A percentile compares a stretch with the other conserved stretches of the same genome.
These are phyloP conservation scores for Oreortyx pictus DNA, from an alignment of 2,797 vertebrate genomes.

Conservation along the genomic window DNA sequence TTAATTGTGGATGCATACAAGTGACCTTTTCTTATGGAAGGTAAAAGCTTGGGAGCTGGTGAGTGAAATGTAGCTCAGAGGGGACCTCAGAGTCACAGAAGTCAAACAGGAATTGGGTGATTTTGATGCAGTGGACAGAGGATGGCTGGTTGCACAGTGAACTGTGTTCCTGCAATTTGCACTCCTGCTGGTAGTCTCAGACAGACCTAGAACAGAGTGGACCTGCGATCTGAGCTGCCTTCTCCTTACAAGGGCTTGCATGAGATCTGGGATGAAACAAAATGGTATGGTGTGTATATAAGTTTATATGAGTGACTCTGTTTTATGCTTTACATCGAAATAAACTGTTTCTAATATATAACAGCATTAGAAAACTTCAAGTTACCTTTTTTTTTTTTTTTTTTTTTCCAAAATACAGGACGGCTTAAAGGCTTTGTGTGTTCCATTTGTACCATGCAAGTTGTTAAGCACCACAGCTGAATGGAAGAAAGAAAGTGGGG, in stretches of 20 bases:
- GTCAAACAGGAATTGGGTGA: background rate
- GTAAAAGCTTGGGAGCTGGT: background rate
- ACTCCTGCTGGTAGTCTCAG: background rate
- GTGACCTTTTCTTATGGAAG: background rate
- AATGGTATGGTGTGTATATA: rapidly evolving
- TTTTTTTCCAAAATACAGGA: background rate
- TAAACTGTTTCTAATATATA: background rate
- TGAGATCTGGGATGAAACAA: slow-evolving; percentile 31
- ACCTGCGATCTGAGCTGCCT: slow-evolving; percentile 1
- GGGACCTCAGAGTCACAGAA: background rate
- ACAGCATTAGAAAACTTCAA: background rate
- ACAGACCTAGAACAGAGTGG: background rate
- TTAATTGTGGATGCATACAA: background rate
- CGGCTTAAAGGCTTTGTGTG: slow-evolving; percentile 47
- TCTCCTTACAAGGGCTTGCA: slow-evolving; percentile 28
- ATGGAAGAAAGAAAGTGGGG: slow-evolving; percentile 50
- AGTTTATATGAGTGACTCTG: background rate
- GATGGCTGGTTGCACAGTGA: background rate
- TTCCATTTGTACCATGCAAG: slow-evolving; percentile 44
- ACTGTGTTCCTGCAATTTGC: background rate
- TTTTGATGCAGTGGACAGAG: background rate
- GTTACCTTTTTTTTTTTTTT: background rate
- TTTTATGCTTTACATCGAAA: background rate
- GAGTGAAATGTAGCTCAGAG: background rate
- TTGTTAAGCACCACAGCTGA: slow-evolving; percentile 35